A percentile compares a stretch with the other conserved stretches of the same genome.
Conservation (phyloP, 2,888 invertebrate species). For the Chrysolina haemoptera region DNA sequence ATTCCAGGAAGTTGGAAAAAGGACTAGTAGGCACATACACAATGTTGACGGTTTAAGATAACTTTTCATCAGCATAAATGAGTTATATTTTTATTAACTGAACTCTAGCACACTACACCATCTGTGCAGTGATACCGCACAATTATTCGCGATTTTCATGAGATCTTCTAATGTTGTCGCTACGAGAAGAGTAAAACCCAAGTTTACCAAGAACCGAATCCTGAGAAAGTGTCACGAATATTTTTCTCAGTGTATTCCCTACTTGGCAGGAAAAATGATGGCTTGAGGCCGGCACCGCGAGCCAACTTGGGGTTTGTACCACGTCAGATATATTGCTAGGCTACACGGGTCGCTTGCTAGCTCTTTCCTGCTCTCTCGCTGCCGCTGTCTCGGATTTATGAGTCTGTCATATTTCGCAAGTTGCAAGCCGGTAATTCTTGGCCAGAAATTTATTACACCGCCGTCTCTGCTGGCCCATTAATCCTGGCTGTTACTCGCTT, state of each 20-base stretch:
- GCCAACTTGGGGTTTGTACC: constrained; percentile 56
- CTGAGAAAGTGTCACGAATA: too few species aligned
- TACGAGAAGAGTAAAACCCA: too few species aligned
- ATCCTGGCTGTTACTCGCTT: constrained; percentile 61
- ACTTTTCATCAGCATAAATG: too few species aligned
- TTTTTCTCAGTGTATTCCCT: constrained; percentile 53
- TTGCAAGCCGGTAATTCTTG: constrained; percentile 75
- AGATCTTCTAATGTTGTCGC: too few species aligned
- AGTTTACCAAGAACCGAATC: too few species aligned
- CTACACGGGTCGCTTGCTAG: constrained; percentile 66
- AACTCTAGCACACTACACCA: too few species aligned
- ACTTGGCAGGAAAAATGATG: constrained; percentile 66
- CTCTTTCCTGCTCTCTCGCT: constrained; percentile 65
- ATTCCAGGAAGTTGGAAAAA: too few species aligned
- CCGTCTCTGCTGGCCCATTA: constrained; percentile 72
- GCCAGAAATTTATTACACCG: constrained; percentile 74
- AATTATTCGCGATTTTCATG: too few species aligned
- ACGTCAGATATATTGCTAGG: constrained; percentile 62
- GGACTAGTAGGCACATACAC: too few species aligned
- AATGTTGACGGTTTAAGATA: too few species aligned
- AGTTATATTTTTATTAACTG: too few species aligned
- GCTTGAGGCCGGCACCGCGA: constrained; percentile 61
- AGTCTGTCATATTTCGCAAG: constrained; percentile 75
- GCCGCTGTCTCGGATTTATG: constrained; percentile 71
- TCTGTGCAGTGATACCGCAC: too few species aligned